phyloP scores from a whole-genome alignment of 37 sponge, comb jelly and placozoan species.

The Oopsacas minuta region DNA sequence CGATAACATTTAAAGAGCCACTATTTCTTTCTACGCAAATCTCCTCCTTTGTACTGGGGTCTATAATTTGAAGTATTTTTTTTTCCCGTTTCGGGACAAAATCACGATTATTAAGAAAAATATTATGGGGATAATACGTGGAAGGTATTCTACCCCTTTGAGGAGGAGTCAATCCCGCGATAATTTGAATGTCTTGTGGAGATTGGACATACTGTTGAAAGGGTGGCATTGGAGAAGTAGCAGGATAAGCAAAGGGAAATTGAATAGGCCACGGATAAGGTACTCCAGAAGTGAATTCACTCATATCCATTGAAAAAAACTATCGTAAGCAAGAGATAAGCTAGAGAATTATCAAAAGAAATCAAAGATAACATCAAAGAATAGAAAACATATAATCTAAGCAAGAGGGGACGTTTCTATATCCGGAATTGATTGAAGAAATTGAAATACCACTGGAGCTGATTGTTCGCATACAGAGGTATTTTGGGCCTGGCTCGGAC shows the following conservation, averaged over 20 bases:
- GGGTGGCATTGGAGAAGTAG: not conserved
- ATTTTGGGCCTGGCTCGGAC: no score
- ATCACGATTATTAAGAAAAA: not conserved
- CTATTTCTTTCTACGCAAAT: not conserved
- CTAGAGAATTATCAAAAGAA: no score
- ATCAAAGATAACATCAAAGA: no score
- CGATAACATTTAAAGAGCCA: not conserved
- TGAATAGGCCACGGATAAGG: slow-evolving; percentile 7
- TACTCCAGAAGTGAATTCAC: not conserved
- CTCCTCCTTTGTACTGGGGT: not conserved
- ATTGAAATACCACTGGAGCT: no score
- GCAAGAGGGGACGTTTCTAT: no score
- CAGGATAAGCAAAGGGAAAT: not conserved
- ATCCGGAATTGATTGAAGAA: no score
- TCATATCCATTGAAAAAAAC: not conserved
- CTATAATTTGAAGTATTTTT: not conserved
- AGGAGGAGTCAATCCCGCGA: not conserved
- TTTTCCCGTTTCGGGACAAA: not conserved
- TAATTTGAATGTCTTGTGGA: not conserved
- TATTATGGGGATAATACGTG: not conserved
- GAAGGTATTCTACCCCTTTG: not conserved
- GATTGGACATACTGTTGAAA: not conserved
- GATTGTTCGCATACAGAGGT: no score
- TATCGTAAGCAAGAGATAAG: no score
- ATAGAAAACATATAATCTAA: no score